A percentile compares a stretch with the other conserved stretches of the same genome.
These are phyloP conservation scores for Pyralis farinalis DNA, from an alignment of 2,888 invertebrate species.

Conservation along the genomic window DNA sequence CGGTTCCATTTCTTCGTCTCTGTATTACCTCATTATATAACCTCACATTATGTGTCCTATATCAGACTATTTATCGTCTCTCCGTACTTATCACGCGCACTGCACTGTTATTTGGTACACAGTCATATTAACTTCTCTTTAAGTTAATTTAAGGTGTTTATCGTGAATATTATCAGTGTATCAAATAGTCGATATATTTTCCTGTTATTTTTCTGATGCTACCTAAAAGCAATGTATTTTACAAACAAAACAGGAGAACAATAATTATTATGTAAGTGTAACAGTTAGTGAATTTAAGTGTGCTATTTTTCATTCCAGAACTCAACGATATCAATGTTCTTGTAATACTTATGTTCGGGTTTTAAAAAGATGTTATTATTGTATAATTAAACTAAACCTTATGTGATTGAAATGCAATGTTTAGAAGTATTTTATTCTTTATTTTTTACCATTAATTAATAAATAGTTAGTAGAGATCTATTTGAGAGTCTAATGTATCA, in stretches of 20 bases:
- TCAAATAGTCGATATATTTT: slow-evolving; percentile 73
- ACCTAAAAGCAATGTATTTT: slow-evolving; percentile 78
- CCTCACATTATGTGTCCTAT: slow-evolving; percentile 60
- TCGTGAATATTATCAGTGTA: slow-evolving; percentile 68
- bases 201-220: slow-evolving; percentile 78
- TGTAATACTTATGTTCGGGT: slow-evolving; percentile 79
- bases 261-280: slow-evolving; percentile 81
- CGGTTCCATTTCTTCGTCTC: slow-evolving; percentile 42
- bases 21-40: slow-evolving; percentile 72
- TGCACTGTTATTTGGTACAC: slow-evolving; percentile 79
- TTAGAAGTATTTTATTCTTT: slow-evolving; percentile 82
- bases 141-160: slow-evolving; percentile 67
- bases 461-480: slow-evolving; percentile 80
- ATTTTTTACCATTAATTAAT: slow-evolving; percentile 80
- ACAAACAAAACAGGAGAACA: slow-evolving; percentile 80
- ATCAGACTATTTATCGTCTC: slow-evolving; percentile 54
- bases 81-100: slow-evolving; percentile 69
- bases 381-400: slow-evolving; percentile 80
- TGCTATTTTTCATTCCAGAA: slow-evolving; percentile 81
- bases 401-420: slow-evolving; percentile 82
- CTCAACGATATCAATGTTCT: slow-evolving; percentile 79
- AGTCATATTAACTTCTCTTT: slow-evolving; percentile 57
- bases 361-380: slow-evolving; percentile 78
- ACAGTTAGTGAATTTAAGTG: slow-evolving; percentile 81
- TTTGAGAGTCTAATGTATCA: slow-evolving; percentile 82